Evolutionary conservation across 1,140 invertebrate genomes (phyloP), one percentile per base, ranked within the genome.

Genomic region (Megathymus violae): DNA sequence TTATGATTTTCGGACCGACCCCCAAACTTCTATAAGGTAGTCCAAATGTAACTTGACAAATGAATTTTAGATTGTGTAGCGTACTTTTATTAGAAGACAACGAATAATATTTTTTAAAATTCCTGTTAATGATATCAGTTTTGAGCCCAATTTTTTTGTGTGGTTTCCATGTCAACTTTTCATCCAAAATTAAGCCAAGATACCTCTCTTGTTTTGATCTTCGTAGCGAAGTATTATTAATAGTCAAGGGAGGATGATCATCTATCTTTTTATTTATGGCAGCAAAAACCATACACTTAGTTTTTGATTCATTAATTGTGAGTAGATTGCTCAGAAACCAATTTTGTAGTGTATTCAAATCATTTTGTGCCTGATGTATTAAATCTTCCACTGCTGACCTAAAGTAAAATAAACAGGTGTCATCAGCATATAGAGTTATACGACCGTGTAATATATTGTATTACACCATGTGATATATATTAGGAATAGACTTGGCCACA

Each of bases 21-120:
- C 58, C 62, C 67, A 69, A 6, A 69, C 43, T 17, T 61, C 41
- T 13, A 69, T 44, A 10, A 50, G 47, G 7, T 36, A 50, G 7
- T 50, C 47, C 25, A 50, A 50, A 17, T 50, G 47, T 9, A 27
- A 34, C 17, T 50, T 36, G 6, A 50, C 13, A 50, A 50, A 27
- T 0, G 27, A 15, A 7, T 50, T 50, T 1, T 50, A 50, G 4
- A 50, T 36, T 16, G 10, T 50, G n/a, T 50, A 50, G 0, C 47
- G 14, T 10, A 50, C 47, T 17, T 34, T 36, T 7, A 16, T 17
- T n/a, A 27, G 27, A 9, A 31, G 27, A 10, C 27, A 50, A 3
- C 11, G 19, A 3, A 52, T 52, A 11, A 38, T 52, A 16, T 15
- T 36, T 40, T 6, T 36, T 38, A 52, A 19, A 14, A 10, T 10